Base-by-base conservation (phyloP, 1,140 invertebrate species). In the Wiebesia pumilae region DNA sequence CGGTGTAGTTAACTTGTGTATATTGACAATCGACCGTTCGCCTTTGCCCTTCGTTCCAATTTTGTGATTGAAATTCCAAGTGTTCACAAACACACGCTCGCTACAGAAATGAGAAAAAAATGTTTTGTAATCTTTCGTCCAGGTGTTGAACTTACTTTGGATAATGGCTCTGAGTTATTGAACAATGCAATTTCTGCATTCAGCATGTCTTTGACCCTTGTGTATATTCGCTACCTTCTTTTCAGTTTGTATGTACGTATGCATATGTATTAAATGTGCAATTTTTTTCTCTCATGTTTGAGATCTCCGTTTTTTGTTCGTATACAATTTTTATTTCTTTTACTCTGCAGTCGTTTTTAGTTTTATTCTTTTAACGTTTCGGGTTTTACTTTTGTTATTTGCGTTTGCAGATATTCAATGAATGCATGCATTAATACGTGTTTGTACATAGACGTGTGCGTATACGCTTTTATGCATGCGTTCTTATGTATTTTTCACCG, bases 171-270 rank as follows among this genome's bases (percentile, higher is more conserved):
- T 77, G 84, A 65, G 84, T 81, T 86, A 86, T 86, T 79, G 81
- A 82, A 86, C 82, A 83, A 86, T 83, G 43, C 85, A 47, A 86
- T 86, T 83, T 79, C 51, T 40, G 81, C 85, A 86, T 78, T 81
- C 79, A 81, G 54, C n/a, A 7, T 27, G 54, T 40, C 40, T 62
- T 84, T 69, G 75, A 38, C 84, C 62, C 40, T 35, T 38, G 12
- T 27, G 10, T 9, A 27, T 30, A 27, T 30, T 19, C 75, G 0
- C 10, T 30, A 14, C 43, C 35, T 51, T n/a, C 43, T 43, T 77
- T 77, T 33, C 38, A 51, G 3, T n/a, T 47, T 77, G 30, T 51
- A 43, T 69, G 30, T 40, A 27, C 27, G 58, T 73, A 38, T 43
- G 40, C 69, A 83, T 33, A 75, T 24, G 27, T 51, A 82, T 82